These are phyloP conservation scores for Cephus nigrinus DNA, from an alignment of 2,888 invertebrate genomes.

Conservation along the genomic window DNA sequence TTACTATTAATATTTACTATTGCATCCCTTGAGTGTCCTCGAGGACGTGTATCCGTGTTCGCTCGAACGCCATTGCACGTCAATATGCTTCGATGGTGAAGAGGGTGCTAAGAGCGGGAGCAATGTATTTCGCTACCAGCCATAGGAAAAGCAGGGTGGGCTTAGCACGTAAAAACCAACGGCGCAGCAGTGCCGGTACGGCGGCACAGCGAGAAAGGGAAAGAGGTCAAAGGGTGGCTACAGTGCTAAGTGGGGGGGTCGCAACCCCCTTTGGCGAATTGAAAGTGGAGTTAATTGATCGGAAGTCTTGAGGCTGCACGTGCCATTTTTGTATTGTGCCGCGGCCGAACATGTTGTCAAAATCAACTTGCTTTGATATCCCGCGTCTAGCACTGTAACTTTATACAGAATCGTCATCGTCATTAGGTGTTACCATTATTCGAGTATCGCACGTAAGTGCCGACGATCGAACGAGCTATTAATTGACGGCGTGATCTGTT, in stretches of 20 bases:
- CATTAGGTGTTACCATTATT: background rate
- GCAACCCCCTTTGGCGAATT: slow-evolving; percentile 34
- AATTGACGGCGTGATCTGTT: background rate
- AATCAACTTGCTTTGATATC: slow-evolving; percentile 7
- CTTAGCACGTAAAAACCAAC: slow-evolving; percentile 12
- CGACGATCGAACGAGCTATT: background rate
- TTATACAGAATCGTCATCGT: background rate
- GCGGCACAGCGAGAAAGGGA: slow-evolving; percentile 18
- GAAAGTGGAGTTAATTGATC: slow-evolving; percentile 64
- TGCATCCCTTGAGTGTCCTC: slow-evolving; percentile 46
- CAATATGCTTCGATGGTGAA: slow-evolving; percentile 59
- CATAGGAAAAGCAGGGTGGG: slow-evolving; percentile 24
- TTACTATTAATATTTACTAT: slow-evolving; percentile 53
- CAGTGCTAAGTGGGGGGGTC: slow-evolving; percentile 29
- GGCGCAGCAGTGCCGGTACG: slow-evolving; percentile 24
- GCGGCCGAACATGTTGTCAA: slow-evolving; percentile 11
- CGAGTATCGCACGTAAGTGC: background rate
- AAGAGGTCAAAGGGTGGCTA: slow-evolving; percentile 23
- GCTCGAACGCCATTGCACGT: slow-evolving; percentile 53
- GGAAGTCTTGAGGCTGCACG: slow-evolving; percentile 65
- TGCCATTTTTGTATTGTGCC: slow-evolving; percentile 45
- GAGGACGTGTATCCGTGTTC: slow-evolving; percentile 48
- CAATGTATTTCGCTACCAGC: slow-evolving; percentile 30
- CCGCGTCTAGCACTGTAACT: background rate
- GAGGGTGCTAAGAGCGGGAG: slow-evolving; percentile 41